Evolutionary conservation across 1,140 invertebrate genomes (phyloP), one percentile per base, ranked within the genome.

Genomic region (Sycophila sp.): DNA sequence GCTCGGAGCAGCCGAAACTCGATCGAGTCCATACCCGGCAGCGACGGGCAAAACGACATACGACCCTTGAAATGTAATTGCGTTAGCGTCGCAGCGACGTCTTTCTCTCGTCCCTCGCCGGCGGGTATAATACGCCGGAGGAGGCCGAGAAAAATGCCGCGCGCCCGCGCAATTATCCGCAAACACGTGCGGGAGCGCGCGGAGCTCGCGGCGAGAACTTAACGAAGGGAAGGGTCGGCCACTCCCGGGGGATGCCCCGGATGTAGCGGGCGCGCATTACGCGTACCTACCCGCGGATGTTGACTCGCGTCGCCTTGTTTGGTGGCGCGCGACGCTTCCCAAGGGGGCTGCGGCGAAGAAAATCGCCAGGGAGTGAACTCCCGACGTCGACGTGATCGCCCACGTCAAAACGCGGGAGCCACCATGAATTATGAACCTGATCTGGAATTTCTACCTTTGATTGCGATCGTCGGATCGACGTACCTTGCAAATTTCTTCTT

Each of bases 241-340:
- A 8, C 40, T 38, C 56, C 56, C 26, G 38, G 26, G 59, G 59
- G 59, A 47, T n/a, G 15, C 58, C 2, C 13, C 22, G 34, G 7
- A 42, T 42, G 19, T 42, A 24, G 19, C 42, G 17, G 24, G 42
- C 17, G 4, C 49, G 38, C 7, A 4, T 53, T 30, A 30, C 36
- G 34, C 24, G 3, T 45, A 47, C 24, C 19, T 47, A 17, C 36
- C 63, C 63, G 15, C 63, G 55, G 55, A 53, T 58, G 64, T 67
- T 67, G 53, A 67, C 53, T 56, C 36, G 63, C 8, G 13, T 42
- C 36, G 10, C 64, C 40, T 56, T 67, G 38, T 67, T 67, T 45
- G 34, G 53, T 15, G 45, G 30, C 8, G 4, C 30, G 60, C 53
- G 30, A 58, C 49, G 32, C 45, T 30, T 53, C 64, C 62, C 53